Evolutionary conservation across 2,888 invertebrate species (phyloP).

Genomic region (Catocala fraxini): DNA sequence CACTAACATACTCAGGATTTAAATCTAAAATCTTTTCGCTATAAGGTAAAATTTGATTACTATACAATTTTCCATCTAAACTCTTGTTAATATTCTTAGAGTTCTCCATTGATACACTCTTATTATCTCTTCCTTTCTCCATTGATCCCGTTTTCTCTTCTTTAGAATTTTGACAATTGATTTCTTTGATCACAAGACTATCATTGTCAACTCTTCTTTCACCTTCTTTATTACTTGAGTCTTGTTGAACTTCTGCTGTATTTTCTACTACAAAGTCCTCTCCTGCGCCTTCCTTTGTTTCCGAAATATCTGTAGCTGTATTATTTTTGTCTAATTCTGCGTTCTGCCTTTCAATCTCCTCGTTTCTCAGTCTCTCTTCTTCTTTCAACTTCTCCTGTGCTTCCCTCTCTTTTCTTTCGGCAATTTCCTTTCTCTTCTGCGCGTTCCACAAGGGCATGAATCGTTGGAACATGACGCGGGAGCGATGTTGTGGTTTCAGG

Average conservation of each 20-base stretch:
- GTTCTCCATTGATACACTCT: conserved; percentile 1
- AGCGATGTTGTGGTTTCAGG: conserved; percentile 81
- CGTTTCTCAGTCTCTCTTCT: conserved; percentile 20
- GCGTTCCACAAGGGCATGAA: conserved; percentile 85
- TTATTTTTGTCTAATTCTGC: conserved; percentile 1
- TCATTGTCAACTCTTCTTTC: conserved; percentile 4
- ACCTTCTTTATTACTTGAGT: not conserved
- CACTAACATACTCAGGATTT: conserved; percentile 15
- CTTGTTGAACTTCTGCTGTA: conserved; percentile 3
- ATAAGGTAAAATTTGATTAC: conserved; percentile 18
- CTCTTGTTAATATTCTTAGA: conserved; percentile 1
- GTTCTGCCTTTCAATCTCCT: conserved; percentile 4
- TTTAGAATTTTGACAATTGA: conserved; percentile 9
- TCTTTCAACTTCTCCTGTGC: conserved; percentile 47
- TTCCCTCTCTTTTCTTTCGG: conserved; percentile 67
- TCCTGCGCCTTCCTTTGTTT: not conserved
- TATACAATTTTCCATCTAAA: conserved; percentile 6
- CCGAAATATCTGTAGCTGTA: not conserved
- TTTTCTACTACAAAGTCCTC: not conserved
- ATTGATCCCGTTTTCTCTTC: conserved; percentile 1
- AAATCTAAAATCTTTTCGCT: conserved; percentile 29
- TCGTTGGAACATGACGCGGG: conserved; percentile 82
- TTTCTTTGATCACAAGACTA: conserved; percentile 11
- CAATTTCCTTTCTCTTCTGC: conserved; percentile 71
- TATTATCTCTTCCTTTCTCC: not conserved